Conservation (phyloP, 2,888 invertebrate genomes). For the Aleiodes testaceus region DNA sequence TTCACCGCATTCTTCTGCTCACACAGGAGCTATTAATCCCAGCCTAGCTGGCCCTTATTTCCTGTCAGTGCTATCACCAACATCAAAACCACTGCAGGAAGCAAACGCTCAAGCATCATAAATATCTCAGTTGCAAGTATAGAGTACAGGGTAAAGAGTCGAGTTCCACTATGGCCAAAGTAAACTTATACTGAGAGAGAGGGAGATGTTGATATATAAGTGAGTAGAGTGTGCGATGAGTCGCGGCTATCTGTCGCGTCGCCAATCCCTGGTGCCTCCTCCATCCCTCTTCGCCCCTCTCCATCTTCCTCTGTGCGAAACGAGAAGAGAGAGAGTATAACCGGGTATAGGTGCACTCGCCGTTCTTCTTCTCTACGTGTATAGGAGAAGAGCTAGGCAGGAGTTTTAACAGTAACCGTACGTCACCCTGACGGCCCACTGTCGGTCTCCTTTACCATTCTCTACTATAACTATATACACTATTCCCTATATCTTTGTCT, state of each 20-base stretch:
- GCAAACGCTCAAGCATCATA: constrained; percentile 39
- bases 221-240: constrained; percentile 41
- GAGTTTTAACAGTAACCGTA: constrained; percentile 70
- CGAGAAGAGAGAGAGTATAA: constrained; percentile 25
- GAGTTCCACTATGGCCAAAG: constrained; percentile 21
- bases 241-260: constrained; percentile 43
- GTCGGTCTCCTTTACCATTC: constrained; percentile 38
- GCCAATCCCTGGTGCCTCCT: constrained; percentile 39
- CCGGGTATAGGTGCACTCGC: constrained; percentile 52
- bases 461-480: constrained; percentile 57
- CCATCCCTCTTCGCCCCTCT: constrained; percentile 29
- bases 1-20: background rate
- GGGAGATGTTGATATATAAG: constrained; percentile 18
- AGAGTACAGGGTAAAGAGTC: constrained; percentile 21
- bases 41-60: constrained; percentile 38
- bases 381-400: constrained; percentile 51
- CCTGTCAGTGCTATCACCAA: constrained; percentile 40
- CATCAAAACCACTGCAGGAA: constrained; percentile 40
- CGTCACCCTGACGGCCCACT: constrained; percentile 65
- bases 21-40: constrained; percentile 19
- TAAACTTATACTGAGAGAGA: constrained; percentile 29
- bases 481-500: constrained; percentile 51
- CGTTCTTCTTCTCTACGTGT: constrained; percentile 57
- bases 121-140: constrained; percentile 28
- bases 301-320: constrained; percentile 26